phyloP scores from a whole-genome alignment of 1,140 invertebrate genomes.

The Drosophila watanabei region DNA sequence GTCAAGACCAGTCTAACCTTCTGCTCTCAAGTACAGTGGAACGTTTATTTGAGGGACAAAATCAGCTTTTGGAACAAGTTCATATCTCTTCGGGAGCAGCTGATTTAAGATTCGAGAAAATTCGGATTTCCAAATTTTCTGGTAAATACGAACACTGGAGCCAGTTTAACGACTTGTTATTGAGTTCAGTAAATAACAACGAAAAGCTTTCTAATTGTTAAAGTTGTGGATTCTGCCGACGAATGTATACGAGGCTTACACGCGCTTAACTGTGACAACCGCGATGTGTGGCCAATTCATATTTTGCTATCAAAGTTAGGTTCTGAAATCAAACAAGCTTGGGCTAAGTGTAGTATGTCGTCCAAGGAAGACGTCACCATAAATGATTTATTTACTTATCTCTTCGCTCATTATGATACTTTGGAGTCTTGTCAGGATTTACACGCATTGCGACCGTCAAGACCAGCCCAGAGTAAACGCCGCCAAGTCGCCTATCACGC shows the following conservation, averaged over 20 bases:
- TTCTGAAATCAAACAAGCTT: neutral
- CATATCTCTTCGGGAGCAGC: neutral
- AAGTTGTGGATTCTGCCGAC: neutral
- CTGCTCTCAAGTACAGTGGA: neutral
- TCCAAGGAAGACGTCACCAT: neutral
- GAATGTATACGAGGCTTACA: neutral
- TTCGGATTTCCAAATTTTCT: neutral
- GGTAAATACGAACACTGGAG: neutral
- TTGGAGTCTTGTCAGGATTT: conserved; percentile 1
- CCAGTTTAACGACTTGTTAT: conserved; percentile 4
- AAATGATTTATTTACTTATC: neutral
- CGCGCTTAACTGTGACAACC: neutral
- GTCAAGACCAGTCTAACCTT: too few species aligned
- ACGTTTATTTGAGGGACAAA: neutral
- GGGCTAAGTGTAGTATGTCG: neutral
- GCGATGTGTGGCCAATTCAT: conserved; percentile 3
- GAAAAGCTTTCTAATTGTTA: neutral
- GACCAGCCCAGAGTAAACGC: neutral
- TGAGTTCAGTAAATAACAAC: neutral
- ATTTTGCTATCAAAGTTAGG: neutral
- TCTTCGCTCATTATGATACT: conserved; percentile 4
- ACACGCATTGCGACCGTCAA: neutral
- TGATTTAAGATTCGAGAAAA: neutral
- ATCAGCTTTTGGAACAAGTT: neutral
- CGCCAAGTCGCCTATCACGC: neutral